phyloP scores from a whole-genome alignment of 2,888 invertebrate species.

The Hirtodrosophila alboralis region DNA sequence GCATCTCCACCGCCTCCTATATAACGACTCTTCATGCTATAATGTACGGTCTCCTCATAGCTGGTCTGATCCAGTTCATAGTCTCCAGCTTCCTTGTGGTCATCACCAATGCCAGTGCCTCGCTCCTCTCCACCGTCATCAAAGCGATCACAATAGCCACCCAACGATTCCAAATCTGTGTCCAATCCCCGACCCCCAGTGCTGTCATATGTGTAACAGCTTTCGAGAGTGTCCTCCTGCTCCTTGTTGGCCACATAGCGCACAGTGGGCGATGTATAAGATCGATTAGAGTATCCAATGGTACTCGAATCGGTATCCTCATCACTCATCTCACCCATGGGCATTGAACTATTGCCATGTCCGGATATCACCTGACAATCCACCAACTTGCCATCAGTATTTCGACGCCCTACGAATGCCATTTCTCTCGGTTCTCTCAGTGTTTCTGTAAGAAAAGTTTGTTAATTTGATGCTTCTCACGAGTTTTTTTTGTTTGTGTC shows the following conservation, averaged over 20 bases:
- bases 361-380: constrained; percentile 44
- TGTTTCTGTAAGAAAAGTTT: constrained; percentile 7
- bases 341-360: not conserved
- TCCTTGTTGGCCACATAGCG: constrained; percentile 39
- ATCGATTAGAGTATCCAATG: constrained; percentile 47
- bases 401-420: constrained; percentile 59
- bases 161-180: not conserved
- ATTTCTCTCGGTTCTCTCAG: constrained; percentile 24
- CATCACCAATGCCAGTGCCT: not conserved
- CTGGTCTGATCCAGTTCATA: constrained; percentile 11
- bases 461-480: constrained; percentile 2
- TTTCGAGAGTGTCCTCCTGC: constrained; percentile 10
- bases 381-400: constrained; percentile 51
- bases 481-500: constrained; percentile 17
- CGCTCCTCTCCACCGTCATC: constrained; percentile 5
- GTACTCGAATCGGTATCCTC: constrained; percentile 44
- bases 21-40: not conserved
- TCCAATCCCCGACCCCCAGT: not conserved
- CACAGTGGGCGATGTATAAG: constrained; percentile 56
- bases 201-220: constrained; percentile 1
- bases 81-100: not conserved
- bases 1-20: not conserved
- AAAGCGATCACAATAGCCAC: not conserved
- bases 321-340: constrained; percentile 50
- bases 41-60: constrained; percentile 14